Evolutionary conservation across 2,888 invertebrate species (phyloP).

Genomic region (Hecatera dysodea): DNA sequence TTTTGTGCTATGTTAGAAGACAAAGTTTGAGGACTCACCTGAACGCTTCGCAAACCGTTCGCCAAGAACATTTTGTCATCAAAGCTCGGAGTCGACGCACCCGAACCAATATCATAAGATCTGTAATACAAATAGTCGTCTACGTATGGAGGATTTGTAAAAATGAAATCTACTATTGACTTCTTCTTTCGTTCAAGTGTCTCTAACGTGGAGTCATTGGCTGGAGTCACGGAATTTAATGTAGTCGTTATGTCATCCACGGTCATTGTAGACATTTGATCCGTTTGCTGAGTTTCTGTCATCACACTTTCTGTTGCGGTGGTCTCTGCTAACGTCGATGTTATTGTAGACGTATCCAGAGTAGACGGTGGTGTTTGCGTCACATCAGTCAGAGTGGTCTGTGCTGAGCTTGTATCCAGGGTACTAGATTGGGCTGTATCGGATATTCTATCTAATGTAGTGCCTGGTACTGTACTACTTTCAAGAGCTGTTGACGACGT

Average conservation of each 20-base stretch:
- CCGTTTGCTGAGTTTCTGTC: conserved; percentile 55
- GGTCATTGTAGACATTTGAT: conserved; percentile 49
- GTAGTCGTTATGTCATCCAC: conserved; percentile 59
- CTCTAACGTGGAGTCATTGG: conserved; percentile 75
- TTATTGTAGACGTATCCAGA: conserved; percentile 46
- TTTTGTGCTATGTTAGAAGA: not conserved
- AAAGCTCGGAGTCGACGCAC: conserved; percentile 70
- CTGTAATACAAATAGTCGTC: conserved; percentile 83
- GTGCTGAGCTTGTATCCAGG: conserved; percentile 38
- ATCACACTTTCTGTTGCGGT: conserved; percentile 45
- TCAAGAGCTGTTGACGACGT: conserved; percentile 65
- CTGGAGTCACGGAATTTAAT: conserved; percentile 61
- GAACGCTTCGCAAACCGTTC: conserved; percentile 85
- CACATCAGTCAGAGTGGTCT: conserved; percentile 16
- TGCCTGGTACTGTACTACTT: conserved; percentile 52
- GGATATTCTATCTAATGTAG: conserved; percentile 41
- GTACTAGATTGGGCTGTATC: conserved; percentile 35
- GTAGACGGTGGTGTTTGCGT: conserved; percentile 44
- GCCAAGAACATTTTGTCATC: conserved; percentile 83
- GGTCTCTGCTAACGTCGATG: conserved; percentile 40
- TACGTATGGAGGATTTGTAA: conserved; percentile 82
- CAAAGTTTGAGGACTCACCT: conserved; percentile 72
- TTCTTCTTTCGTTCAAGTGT: conserved; percentile 83
- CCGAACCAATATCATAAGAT: conserved; percentile 81
- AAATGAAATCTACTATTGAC: conserved; percentile 86